Conservation (phyloP, 2,797 vertebrate genomes). For the Phylloscopus collybita region DNA sequence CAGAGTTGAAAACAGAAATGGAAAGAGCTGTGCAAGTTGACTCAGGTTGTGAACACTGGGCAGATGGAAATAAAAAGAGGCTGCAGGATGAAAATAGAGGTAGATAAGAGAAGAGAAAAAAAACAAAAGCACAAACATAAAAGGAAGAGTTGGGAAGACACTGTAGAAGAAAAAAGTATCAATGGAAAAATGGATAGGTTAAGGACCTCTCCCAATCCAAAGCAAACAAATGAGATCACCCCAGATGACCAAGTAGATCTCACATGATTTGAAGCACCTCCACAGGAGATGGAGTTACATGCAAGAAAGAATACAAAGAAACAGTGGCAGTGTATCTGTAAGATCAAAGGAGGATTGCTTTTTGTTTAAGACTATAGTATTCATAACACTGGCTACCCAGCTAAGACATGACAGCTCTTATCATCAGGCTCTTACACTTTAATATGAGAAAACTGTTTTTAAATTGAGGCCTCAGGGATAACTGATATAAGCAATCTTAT, state of each 20-base stretch:
- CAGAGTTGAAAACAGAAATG: not conserved
- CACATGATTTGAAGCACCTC: not conserved
- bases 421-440: conserved; percentile 34
- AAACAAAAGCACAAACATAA: not conserved
- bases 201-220: not conserved
- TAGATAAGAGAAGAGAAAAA: not conserved
- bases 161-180: not conserved
- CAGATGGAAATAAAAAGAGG: not conserved
- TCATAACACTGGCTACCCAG: conserved; percentile 7
- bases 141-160: not conserved
- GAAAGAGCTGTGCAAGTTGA: not conserved
- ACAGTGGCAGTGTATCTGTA: not conserved
- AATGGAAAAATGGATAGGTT: not conserved
- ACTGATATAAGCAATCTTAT: conserved; percentile 44
- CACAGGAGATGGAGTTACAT: not conserved
- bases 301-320: conserved; percentile 12
- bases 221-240: not conserved
- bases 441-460: conserved; percentile 51
- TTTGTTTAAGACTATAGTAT: conserved; percentile 31
- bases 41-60: not conserved
- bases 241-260: not conserved
- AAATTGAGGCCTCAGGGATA: conserved; percentile 56
- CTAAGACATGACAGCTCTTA: conserved; percentile 35
- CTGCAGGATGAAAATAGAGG: not conserved
- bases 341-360: conserved; percentile 17